Evolutionary conservation across 2,797 vertebrate species (phyloP).

Genomic region (Scolopax bukidnonensis): DNA sequence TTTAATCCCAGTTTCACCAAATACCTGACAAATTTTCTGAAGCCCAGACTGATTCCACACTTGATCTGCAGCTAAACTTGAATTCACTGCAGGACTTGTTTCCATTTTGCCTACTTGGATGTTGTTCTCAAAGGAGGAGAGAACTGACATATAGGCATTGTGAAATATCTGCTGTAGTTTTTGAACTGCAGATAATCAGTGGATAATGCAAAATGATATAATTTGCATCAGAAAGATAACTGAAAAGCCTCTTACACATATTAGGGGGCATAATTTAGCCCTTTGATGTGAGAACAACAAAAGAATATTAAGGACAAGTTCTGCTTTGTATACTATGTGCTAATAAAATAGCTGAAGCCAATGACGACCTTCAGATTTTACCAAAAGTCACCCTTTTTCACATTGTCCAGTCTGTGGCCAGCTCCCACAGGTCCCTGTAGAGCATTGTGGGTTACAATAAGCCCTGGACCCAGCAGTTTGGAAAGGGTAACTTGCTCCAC

Average conservation of each 20-base stretch:
- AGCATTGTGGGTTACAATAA: neutral
- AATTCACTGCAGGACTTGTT: neutral
- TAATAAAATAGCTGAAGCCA: neutral
- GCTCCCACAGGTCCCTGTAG: neutral
- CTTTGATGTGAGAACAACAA: slow-evolving; percentile 27
- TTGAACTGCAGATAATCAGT: slow-evolving; percentile 16
- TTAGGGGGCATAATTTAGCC: slow-evolving; percentile 27
- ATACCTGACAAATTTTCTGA: neutral
- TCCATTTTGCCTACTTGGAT: neutral
- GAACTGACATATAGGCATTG: neutral
- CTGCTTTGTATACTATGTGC: neutral
- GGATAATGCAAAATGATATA: slow-evolving; percentile 27
- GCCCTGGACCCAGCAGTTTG: neutral
- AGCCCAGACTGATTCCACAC: neutral
- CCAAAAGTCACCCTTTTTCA: neutral
- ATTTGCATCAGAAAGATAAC: slow-evolving; percentile 55
- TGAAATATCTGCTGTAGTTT: slow-evolving; percentile 20
- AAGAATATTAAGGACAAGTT: slow-evolving; percentile 23
- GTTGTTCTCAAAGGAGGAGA: neutral
- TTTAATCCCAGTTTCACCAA: neutral
- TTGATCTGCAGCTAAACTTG: neutral
- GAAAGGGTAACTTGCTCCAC: neutral
- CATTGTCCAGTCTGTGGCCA: neutral
- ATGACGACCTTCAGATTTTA: neutral
- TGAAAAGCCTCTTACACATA: slow-evolving; percentile 35